Evolutionary conservation across 1,140 invertebrate genomes (phyloP).

Genomic region (Listronotus oregonensis): DNA sequence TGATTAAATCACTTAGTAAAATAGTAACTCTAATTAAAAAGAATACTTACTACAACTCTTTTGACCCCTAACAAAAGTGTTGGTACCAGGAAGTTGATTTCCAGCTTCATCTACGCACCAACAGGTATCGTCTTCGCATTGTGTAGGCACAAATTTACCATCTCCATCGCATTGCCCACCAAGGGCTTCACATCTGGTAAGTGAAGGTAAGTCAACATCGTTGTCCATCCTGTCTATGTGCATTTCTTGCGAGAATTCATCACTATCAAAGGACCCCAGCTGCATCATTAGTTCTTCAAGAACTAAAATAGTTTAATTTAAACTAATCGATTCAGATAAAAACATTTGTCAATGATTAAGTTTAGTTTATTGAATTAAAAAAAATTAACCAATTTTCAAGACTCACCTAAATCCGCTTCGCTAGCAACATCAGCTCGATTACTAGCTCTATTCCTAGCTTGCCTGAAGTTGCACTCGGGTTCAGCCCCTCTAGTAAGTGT

Average conservation of each 20-base stretch:
- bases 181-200: slow-evolving; percentile 68
- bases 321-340: too few relatives aligned
- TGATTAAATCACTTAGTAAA: too few relatives aligned
- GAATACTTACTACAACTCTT: slow-evolving; percentile 64
- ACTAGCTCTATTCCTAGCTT: slow-evolving; percentile 65
- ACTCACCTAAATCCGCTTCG: slow-evolving; percentile 52
- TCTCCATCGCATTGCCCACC: slow-evolving; percentile 65
- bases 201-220: slow-evolving; percentile 47
- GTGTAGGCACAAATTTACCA: slow-evolving; percentile 74
- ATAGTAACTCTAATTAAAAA: background rate
- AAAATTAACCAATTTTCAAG: background rate
- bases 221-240: slow-evolving; percentile 44
- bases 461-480: slow-evolving; percentile 75
- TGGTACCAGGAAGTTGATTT: slow-evolving; percentile 69
- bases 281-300: slow-evolving; percentile 70
- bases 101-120: slow-evolving; percentile 89
- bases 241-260: slow-evolving; percentile 36
- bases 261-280: slow-evolving; percentile 60
- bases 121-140: slow-evolving; percentile 74
- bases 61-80: slow-evolving; percentile 67
- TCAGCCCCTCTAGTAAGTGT: slow-evolving; percentile 73
- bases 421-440: slow-evolving; percentile 50
- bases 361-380: too few relatives aligned
- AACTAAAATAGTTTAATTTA: slow-evolving; percentile 52
- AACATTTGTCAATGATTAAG: too few relatives aligned